Conservation (phyloP, 2,888 invertebrate species). For the Phengaris alcon region DNA sequence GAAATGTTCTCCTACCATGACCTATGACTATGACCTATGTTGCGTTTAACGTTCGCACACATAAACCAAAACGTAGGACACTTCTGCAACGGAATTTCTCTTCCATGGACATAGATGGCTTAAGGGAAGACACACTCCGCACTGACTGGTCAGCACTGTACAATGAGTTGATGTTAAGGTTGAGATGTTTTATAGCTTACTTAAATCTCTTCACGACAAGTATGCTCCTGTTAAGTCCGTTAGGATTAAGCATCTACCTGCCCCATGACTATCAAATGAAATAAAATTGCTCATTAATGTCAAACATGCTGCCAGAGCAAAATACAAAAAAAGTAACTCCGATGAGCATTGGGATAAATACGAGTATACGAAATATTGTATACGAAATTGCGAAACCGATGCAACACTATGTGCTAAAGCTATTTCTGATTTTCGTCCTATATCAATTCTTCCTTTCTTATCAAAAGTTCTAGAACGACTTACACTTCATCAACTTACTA, state of each 20-base stretch:
- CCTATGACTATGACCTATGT: too few species aligned
- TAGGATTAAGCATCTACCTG: background rate
- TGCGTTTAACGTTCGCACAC: too few species aligned
- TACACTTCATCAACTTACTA: background rate
- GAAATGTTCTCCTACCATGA: background rate
- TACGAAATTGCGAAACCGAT: background rate
- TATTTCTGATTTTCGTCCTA: background rate
- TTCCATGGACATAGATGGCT: too few species aligned
- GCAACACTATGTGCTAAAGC: background rate
- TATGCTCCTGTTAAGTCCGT: background rate
- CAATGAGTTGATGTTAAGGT: background rate
- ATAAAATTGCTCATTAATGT: background rate
- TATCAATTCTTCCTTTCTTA: background rate
- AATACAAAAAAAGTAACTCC: background rate
- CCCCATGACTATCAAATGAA: background rate
- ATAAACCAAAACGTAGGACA: too few species aligned
- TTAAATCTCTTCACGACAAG: too few species aligned
- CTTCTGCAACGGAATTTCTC: too few species aligned
- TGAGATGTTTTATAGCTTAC: too few species aligned
- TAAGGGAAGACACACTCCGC: background rate
- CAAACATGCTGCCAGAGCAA: background rate
- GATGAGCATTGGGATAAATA: background rate
- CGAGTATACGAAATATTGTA: too few species aligned
- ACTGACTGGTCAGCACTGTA: background rate
- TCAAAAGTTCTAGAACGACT: background rate